Base-by-base conservation (phyloP, 2,888 invertebrate species). In the Cheilosia vernalis region DNA sequence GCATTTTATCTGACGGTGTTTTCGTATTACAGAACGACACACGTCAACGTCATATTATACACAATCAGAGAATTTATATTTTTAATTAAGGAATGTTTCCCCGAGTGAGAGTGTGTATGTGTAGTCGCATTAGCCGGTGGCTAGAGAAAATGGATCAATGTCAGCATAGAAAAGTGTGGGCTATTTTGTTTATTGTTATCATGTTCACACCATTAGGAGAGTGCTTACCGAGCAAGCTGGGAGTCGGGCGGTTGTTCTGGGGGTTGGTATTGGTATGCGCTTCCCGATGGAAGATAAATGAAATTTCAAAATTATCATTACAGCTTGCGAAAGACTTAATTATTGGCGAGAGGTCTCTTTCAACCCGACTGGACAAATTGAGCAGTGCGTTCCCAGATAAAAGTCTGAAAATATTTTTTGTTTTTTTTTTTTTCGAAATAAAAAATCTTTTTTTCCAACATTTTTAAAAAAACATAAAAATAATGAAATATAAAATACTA, bases 31-130 rank as follows among this genome's bases (percentile, higher is more conserved):
- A 6, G 27, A 27, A 27, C 27, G 27, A 7, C 27, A 27, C 27
- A 73, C 53, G 47, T 60, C 63, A 53, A 73, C 53, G 47, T 60
- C 63, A 64, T 73, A 53, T 73, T 73, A 53, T 73, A 53, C n/a
- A 19, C n/a, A 6, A 24, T 7, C 44, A 55, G 44, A 15, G 21
- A 51, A 61, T 76, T 77, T 69, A 67, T 53, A 67, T 37, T 44
- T 37, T 44, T 44, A 77, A 60, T 76, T 42, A 49, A 51, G 67
- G 44, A 67, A 17, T 44, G 15, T 27, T 42, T 17, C 58, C 21
- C 63, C 40, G 33, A 40, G 27, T 42, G 51, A 37, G 53, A 19
- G 63, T 21, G 10, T 51, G 4, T 51, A n/a, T n/a, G 58, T 21
- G 4, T 51, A n/a, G 33, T 37, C 44, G 49, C 56, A 78, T 19